phyloP scores from a whole-genome alignment of 2,797 vertebrate species.

The Smutsia temminckii region DNA sequence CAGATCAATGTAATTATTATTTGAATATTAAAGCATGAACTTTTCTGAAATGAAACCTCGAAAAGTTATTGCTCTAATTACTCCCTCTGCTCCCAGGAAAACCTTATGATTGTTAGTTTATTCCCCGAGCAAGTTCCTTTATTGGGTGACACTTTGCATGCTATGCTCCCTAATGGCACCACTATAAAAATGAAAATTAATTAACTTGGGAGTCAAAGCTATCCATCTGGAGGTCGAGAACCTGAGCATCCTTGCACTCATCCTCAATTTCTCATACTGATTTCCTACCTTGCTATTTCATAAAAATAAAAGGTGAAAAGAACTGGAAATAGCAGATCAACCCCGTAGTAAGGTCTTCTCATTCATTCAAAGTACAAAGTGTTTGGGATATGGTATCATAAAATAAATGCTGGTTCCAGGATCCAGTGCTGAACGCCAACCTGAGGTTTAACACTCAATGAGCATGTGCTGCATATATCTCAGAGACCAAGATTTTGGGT shows the following conservation, averaged over 20 bases:
- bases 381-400: background rate
- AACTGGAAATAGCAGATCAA: background rate
- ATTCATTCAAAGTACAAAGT: background rate
- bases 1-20: slow-evolving; percentile 82
- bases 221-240: background rate
- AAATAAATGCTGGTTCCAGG: background rate
- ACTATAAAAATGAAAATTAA: slow-evolving; percentile 8
- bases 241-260: background rate
- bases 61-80: slow-evolving; percentile 83
- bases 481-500: background rate
- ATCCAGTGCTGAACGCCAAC: background rate
- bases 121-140: slow-evolving; percentile 71
- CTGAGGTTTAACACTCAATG: background rate
- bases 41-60: slow-evolving; percentile 80
- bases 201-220: background rate
- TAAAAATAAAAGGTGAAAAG: background rate
- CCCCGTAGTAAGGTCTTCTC: background rate
- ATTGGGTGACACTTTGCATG: background rate
- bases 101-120: slow-evolving; percentile 73
- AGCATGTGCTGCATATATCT: background rate
- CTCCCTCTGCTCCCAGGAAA: slow-evolving; percentile 77
- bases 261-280: background rate
- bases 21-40: slow-evolving; percentile 81
- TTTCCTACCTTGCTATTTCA: background rate
- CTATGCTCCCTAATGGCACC: background rate